A percentile compares a stretch with the other conserved stretches of the same genome.
Evolutionary conservation across 2,113 vertebrate genomes (phyloP).

Genomic region (Falco punctatus): DNA sequence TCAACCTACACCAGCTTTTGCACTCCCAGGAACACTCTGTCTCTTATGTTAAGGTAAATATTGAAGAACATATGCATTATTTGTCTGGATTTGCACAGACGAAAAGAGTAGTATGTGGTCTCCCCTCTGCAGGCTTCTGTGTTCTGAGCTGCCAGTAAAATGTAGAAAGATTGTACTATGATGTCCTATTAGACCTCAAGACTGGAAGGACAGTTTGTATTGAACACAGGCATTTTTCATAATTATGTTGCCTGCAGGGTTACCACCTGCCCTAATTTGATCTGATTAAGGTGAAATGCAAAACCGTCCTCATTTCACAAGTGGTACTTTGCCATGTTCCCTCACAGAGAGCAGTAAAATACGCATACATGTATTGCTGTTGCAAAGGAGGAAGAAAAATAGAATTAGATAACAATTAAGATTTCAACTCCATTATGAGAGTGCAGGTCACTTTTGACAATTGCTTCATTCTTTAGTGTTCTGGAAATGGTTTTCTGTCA

Average conservation of each 20-base stretch:
- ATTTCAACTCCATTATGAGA: not conserved
- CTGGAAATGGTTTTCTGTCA: not conserved
- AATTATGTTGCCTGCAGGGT: constrained; percentile 76
- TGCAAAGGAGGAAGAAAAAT: not conserved
- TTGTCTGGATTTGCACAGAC: constrained; percentile 9
- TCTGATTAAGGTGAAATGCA: constrained; percentile 76
- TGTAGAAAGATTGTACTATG: constrained; percentile 6
- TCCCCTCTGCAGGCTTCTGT: not conserved
- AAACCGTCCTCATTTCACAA: constrained; percentile 65
- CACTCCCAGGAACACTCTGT: not conserved
- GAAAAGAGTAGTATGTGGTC: not conserved
- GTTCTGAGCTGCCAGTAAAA: constrained; percentile 36
- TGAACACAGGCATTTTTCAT: constrained; percentile 70
- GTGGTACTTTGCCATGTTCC: constrained; percentile 44
- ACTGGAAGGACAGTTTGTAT: constrained; percentile 62
- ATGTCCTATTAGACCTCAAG: constrained; percentile 55
- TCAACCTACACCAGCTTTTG: not conserved
- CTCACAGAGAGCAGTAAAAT: not conserved
- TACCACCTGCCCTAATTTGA: constrained; percentile 79
- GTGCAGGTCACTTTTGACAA: not conserved
- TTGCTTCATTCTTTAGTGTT: not conserved
- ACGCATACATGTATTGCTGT: not conserved
- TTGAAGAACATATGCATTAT: not conserved
- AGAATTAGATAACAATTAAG: not conserved
- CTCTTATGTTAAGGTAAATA: constrained; percentile 6